Evolutionary conservation across 2,113 vertebrate species (phyloP), one percentile per base, ranked within the genome.

Genomic region (Zosterops lateralis): DNA sequence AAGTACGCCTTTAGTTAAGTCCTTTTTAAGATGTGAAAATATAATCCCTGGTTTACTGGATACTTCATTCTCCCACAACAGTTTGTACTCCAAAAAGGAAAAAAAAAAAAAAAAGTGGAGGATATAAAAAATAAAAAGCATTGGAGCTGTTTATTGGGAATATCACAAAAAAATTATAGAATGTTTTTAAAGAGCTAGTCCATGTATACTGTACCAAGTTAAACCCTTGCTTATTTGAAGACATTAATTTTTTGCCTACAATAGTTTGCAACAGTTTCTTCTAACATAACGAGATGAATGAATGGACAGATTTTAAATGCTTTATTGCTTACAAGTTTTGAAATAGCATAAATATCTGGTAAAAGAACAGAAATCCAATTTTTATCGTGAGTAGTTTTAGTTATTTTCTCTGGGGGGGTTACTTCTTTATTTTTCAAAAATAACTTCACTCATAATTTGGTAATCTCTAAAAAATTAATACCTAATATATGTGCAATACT

Each of bases 221-320:
- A 29, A 11, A 61, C 22, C 19, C 10, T 45, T 36, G 10, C 21
- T 70, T 56, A n/a, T 19, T 36, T 50, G 20, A 61, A 85, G 54
- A 62, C 14, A 31, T 44, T 29, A 7, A 28, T 62, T 90, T 85
- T 85, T 70, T 82, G 28, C 57, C 40, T 79, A 10, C 40, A 45
- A 26, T 21, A 31, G 24, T 51, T 78, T 71, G 3, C 40, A 67
- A 28, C 32, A 77, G 50, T 62, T 86, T 74, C 44, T 66, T 77
- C 32, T 66, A 62, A 45, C 13, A 31, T 15, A 79, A 71, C 8
- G 51, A 70, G 51, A 29, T 36, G 45, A 95, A 93, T 89, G 95
- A 92, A 95, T 82, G 94, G 94, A 93, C 44, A 90, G 94, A 96
- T 94, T 94, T 95, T 92, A 90, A 94, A 94, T 65, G 31, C 61